A percentile compares a stretch with the other conserved stretches of the same genome.
Conservation (phyloP, 2,888 invertebrate genomes). For the Byasa hedistus region DNA sequence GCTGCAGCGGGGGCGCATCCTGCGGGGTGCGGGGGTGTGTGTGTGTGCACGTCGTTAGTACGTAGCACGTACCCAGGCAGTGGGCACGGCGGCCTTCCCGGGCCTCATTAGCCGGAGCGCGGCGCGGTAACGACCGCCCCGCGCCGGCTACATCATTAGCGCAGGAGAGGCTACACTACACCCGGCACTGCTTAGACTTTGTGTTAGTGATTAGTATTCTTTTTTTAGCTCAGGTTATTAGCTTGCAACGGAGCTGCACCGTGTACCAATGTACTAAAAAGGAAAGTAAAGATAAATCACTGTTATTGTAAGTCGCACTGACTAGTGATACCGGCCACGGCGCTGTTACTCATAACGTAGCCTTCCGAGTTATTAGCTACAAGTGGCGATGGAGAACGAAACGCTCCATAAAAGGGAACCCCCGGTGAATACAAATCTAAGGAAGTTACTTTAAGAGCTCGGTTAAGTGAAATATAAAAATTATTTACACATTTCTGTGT, state of each 20-base stretch:
- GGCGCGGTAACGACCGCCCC: conserved; percentile 25
- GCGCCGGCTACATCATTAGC: conserved; percentile 28
- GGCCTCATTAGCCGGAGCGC: conserved; percentile 26
- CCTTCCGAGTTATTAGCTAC: conserved; percentile 13
- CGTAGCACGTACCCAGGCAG: neutral
- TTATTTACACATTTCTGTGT: conserved; percentile 35
- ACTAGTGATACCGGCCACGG: too few relatives aligned
- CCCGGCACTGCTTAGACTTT: neutral
- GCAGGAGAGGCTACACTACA: conserved; percentile 8
- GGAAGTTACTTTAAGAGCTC: conserved; percentile 16
- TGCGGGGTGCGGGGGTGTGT: too few relatives aligned
- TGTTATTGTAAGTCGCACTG: too few relatives aligned
- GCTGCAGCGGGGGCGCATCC: too few relatives aligned
- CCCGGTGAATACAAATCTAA: conserved; percentile 24
- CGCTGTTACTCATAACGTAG: too few relatives aligned
- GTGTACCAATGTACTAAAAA: neutral
- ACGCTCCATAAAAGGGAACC: conserved; percentile 21
- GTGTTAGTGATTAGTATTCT: neutral
- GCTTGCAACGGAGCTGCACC: neutral
- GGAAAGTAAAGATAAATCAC: too few relatives aligned
- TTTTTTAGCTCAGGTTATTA: neutral
- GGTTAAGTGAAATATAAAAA: conserved; percentile 32
- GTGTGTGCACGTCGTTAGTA: neutral
- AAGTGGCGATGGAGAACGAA: conserved; percentile 19
- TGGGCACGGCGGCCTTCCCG: neutral